These are phyloP conservation scores for Thermophis baileyi DNA, from an alignment of 2,113 vertebrate species.

Conservation along the genomic window DNA sequence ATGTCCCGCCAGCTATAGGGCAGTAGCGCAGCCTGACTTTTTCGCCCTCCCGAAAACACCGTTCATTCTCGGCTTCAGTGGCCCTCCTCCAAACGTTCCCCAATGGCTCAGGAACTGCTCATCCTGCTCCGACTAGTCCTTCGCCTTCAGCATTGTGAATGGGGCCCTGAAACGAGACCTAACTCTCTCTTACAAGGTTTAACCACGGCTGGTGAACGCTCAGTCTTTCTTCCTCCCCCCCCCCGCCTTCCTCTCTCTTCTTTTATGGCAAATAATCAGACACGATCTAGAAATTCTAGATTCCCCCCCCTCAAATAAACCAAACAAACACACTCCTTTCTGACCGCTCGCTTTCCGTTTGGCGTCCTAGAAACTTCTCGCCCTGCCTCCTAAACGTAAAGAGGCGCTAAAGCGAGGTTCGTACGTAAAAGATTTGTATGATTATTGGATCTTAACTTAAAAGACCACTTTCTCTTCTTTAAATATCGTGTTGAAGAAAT, in stretches of 20 bases:
- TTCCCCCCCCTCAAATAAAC: background rate
- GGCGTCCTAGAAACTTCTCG: background rate
- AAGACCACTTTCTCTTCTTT: background rate
- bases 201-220: background rate
- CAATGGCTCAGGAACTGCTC: background rate
- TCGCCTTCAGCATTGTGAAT: constrained; percentile 6
- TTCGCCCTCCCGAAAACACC: too few relatives aligned
- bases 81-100: background rate
- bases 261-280: background rate
- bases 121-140: background rate
- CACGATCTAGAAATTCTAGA: background rate
- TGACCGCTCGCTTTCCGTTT: background rate
- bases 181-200: background rate
- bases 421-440: background rate
- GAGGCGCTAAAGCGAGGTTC: constrained; percentile 32
- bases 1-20: background rate
- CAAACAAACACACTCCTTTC: background rate
- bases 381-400: background rate
- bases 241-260: background rate
- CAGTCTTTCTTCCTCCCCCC: background rate
- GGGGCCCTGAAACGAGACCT: background rate
- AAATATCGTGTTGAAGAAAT: background rate
- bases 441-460: constrained; percentile 19
- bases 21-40: too few relatives aligned
- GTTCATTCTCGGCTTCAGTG: background rate